Conservation (phyloP, 2,888 invertebrate species). For the Odontothrips loti region DNA sequence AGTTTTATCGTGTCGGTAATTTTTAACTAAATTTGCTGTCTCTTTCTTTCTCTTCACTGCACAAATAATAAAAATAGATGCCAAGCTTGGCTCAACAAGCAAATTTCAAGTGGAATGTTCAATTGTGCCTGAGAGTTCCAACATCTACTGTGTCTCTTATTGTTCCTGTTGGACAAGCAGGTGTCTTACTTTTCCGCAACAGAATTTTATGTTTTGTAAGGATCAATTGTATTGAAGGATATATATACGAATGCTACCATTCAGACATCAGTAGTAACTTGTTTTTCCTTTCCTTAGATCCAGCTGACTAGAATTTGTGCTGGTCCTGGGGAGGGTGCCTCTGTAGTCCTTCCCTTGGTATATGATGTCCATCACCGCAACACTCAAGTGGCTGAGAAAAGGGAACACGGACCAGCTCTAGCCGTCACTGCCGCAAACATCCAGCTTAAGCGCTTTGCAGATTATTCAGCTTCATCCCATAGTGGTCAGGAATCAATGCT, state of each 20-base stretch:
- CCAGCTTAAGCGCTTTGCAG: constrained; percentile 66
- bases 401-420: constrained; percentile 60
- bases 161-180: constrained; percentile 85
- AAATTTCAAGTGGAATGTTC: constrained; percentile 80
- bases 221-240: constrained; percentile 38
- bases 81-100: constrained; percentile 58
- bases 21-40: not conserved
- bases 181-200: constrained; percentile 75
- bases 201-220: constrained; percentile 91
- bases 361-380: constrained; percentile 83
- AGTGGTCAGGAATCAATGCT: constrained; percentile 71
- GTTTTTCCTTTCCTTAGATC: constrained; percentile 50
- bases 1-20: not conserved
- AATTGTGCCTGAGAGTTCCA: constrained; percentile 88
- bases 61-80: constrained; percentile 42
- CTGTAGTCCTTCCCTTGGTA: constrained; percentile 80
- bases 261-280: not conserved
- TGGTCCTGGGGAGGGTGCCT: constrained; percentile 63
- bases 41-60: constrained; percentile 27
- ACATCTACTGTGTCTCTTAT: constrained; percentile 71
- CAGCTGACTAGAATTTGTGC: constrained; percentile 67
- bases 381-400: constrained; percentile 80
- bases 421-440: constrained; percentile 60
- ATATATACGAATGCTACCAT: not conserved
- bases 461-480: constrained; percentile 59